Percentiles rank a stretch among this genome's conserved stretches.
Conservation (phyloP, 2,113 vertebrate genomes). For the Holacanthus passer region DNA sequence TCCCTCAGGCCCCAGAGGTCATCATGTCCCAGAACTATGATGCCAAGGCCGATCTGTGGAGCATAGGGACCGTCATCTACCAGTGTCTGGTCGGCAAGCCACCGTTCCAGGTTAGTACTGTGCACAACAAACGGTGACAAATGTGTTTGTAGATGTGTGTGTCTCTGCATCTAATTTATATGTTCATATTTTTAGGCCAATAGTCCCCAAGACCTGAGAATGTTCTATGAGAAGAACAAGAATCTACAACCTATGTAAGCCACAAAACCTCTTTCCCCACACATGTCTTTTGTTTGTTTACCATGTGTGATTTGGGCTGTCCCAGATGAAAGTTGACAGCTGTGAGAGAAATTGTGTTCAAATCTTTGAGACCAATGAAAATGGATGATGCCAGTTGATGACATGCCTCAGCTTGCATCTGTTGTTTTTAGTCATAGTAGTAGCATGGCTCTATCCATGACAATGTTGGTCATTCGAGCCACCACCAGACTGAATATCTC, state of each 20-base stretch:
- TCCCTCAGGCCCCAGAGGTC: conserved; percentile 93
- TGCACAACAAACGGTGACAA: neutral
- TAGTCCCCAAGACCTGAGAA: conserved; percentile 96
- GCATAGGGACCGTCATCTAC: conserved; percentile 97
- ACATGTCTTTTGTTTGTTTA: neutral
- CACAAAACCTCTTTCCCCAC: neutral
- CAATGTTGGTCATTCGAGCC: neutral
- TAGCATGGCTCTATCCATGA: neutral
- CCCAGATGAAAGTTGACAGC: neutral
- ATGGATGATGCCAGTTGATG: neutral
- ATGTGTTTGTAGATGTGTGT: neutral
- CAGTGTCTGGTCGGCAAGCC: conserved; percentile 98
- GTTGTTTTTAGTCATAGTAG: neutral
- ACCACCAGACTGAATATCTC: neutral
- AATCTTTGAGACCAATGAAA: neutral
- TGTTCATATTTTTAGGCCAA: conserved; percentile 85
- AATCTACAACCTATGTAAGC: conserved; percentile 94
- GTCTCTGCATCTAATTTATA: neutral
- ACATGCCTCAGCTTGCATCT: neutral
- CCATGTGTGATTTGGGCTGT: neutral
- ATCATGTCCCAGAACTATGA: conserved; percentile 99
- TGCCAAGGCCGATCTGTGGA: conserved; percentile 97
- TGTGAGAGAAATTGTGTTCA: neutral
- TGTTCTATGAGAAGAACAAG: conserved; percentile 99
- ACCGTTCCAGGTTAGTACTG: conserved; percentile 92